Evolutionary conservation across 2,113 vertebrate species (phyloP), one percentile per base, ranked within the genome.

Genomic region (Vulpes lagopus): DNA sequence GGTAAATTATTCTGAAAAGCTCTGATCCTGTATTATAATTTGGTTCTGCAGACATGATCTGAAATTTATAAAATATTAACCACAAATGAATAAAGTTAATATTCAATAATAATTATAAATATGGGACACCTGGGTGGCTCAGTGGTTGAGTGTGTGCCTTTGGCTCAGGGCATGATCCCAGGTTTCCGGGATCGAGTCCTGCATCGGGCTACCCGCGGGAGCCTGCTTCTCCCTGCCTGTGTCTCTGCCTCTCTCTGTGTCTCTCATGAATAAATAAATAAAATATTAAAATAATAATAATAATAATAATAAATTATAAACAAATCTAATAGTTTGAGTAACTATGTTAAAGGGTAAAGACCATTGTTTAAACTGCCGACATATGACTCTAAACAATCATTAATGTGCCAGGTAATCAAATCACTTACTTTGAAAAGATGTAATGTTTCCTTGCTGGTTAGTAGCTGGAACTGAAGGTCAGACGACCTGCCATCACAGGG

Each of bases 351-450:
- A 91, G 35, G 14, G 8, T 83, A 93, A 94, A 92, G n/a, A n/a
- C 8, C 25, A 51, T 1, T 88, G 25, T 71, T 92, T 92, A 89
- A 94, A 88, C 8, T 67, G 59, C 32, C 30, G 82, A 89, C 82
- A 74, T 15, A 11, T 8, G 96, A 89, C 11, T 22, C 6, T 62
- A 23, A 94, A 71, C 0, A 86, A 14, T 90, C 35, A 84, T 78
- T 30, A 89, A 57, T 25, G 30, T 19, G 71, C 15, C 53, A 32
- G 53, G 25, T 23, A 73, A 83, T 83, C 49, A 96, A 92, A 91
- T 43, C 83, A 98, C 99, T 98, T 98, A 99, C 99, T 99, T 99
- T 99, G 97, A 99, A 99, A 53, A 99, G 98, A 4, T 99, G 99
- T 30, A 99, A 94, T 1, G 98, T 98, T 96, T 99, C 99, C 71